phyloP scores from a whole-genome alignment of 2,888 invertebrate genomes.

The Eupithecia subumbrata region DNA sequence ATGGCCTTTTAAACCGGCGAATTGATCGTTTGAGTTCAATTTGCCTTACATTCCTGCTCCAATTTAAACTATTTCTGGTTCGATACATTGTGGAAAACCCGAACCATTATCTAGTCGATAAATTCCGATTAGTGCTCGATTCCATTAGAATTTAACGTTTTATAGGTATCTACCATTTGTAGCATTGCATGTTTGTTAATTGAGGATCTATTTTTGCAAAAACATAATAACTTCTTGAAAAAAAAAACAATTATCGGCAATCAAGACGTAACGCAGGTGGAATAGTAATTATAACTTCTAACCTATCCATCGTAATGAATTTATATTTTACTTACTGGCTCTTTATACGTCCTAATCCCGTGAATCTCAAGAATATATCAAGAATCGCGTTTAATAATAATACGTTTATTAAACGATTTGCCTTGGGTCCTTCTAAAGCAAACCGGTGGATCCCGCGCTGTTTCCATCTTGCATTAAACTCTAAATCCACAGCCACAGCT shows the following conservation, averaged over 20 bases:
- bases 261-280: background rate
- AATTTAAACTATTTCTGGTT: constrained; percentile 9
- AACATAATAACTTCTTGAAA: background rate
- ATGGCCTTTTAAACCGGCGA: constrained; percentile 7
- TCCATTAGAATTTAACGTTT: constrained; percentile 7
- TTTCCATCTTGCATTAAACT: too few species aligned
- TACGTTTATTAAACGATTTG: too few species aligned
- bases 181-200: background rate
- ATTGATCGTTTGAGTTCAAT: constrained; percentile 5
- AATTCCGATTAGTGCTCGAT: constrained; percentile 6
- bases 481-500: too few species aligned
- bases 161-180: background rate
- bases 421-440: background rate
- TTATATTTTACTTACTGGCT: background rate
- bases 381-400: background rate
- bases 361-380: too few species aligned
- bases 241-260: background rate
- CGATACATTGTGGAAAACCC: background rate
- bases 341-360: background rate
- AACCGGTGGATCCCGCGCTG: background rate
- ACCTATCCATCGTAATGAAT: background rate
- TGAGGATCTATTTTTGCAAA: background rate
- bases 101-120: background rate
- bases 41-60: constrained; percentile 7
- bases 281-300: background rate